Evolutionary conservation across 2,113 vertebrate species (phyloP), one percentile per base, ranked within the genome.

Genomic region (Egretta garzetta): DNA sequence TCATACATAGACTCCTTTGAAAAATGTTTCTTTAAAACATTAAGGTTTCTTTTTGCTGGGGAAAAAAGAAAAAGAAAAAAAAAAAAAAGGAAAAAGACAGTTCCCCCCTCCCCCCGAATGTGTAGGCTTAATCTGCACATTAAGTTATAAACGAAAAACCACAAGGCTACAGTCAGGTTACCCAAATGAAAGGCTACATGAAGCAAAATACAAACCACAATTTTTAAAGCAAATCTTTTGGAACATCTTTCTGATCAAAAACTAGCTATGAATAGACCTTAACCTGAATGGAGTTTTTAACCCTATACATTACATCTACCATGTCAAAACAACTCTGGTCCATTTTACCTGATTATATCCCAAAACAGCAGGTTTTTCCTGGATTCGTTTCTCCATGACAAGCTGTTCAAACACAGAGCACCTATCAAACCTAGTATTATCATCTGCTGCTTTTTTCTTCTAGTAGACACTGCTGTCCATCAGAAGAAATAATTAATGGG

Each of bases 401-500:
- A 96, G 96, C 97, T 97, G 97, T 95, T 98, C 94, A 98, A 98
- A 98, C 94, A 97, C 41, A 83, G 67, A 96, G 85, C 93, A 97
- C 93, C 96, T 97, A 97, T 91, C 79, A 96, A 97, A 94, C 84
- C 77, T 83, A 96, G 67, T 91, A 96, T 91, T 95, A 97, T 97
- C 92, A 93, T 94, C 97, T 96, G 96, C 96, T 97, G 93, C 86
- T 89, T 97, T 94, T 87, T 95, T 82, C 96, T 96, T 95, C 81
- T 94, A 94, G 92, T 88, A 97, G 93, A 90, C 53, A 97, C 95
- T 97, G 98, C 97, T 95, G 97, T 97, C 98, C 97, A 96, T 98
- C 98, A 98, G 91, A 94, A 98, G 96, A 97, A 97, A 97, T 98
- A 98, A 98, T 99, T 98, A 98, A 96, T 92, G 94, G 94, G 72